Percentiles rank a stretch among this genome's conserved stretches.
These are phyloP conservation scores for Drosophila takahashii DNA, from an alignment of 1,140 invertebrate species.

Conservation along the genomic window DNA sequence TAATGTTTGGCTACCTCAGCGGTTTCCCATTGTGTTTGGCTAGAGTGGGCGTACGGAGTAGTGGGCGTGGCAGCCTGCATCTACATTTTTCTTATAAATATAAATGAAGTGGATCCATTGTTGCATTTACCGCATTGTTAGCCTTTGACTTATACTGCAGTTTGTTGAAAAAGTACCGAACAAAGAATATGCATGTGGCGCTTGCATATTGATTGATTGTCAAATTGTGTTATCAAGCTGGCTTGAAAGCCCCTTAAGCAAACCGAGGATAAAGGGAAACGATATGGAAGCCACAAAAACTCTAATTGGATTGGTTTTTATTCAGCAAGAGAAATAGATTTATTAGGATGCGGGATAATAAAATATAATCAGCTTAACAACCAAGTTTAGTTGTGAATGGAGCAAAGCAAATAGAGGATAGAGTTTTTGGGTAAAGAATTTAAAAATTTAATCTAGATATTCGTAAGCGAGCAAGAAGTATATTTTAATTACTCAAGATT, in stretches of 20 bases:
- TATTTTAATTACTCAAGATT: neutral
- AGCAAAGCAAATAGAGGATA: neutral
- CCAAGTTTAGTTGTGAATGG: neutral
- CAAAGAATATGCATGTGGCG: conserved; percentile 22
- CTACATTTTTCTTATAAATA: conserved; percentile 61
- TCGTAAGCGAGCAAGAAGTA: neutral
- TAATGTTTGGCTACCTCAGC: conserved; percentile 66
- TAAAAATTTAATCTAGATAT: neutral
- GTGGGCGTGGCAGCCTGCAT: conserved; percentile 2
- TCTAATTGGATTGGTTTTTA: conserved; percentile 41
- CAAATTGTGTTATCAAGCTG: conserved; percentile 61
- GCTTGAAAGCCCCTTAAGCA: conserved; percentile 14
- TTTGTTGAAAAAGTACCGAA: conserved; percentile 17
- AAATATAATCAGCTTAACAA: conserved; percentile 19
- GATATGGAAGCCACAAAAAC: conserved; percentile 23
- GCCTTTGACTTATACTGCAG: conserved; percentile 38
- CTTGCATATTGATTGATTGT: conserved; percentile 70
- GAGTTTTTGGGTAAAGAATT: neutral
- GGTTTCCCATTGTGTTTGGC: conserved; percentile 50
- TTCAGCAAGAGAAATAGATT: conserved; percentile 3
- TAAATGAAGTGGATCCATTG: conserved; percentile 69
- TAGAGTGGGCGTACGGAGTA: neutral
- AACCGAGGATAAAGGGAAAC: neutral
- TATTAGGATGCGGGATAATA: neutral
- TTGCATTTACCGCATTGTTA: conserved; percentile 72